A percentile compares a stretch with the other conserved stretches of the same genome.
Evolutionary conservation across 2,888 invertebrate genomes (phyloP).

Genomic region (Eupeodes latifasciatus): DNA sequence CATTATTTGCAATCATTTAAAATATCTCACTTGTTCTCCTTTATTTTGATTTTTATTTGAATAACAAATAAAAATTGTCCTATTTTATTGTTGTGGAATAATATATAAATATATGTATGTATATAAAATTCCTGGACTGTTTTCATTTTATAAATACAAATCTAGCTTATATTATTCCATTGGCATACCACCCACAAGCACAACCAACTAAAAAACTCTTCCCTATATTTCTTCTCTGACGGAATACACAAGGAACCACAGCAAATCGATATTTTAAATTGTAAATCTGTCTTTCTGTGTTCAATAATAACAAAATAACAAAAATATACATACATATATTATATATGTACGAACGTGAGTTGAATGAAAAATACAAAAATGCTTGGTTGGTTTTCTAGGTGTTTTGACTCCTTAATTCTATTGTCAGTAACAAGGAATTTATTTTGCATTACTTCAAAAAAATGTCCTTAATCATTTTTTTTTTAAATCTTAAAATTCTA

Average conservation of each 20-base stretch:
- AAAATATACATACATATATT: background rate
- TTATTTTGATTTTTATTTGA: background rate
- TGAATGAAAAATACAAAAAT: conserved; percentile 16
- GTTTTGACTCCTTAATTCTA: conserved; percentile 25
- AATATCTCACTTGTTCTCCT: conserved; percentile 21
- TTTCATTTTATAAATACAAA: conserved; percentile 13
- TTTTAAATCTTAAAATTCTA: no score
- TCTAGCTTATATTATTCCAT: background rate
- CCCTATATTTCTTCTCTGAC: background rate
- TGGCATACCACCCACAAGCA: background rate
- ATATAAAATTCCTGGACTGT: background rate
- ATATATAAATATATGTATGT: conserved; percentile 8
- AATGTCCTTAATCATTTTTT: conserved; percentile 12
- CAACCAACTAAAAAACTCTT: no score
- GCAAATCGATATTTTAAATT: conserved; percentile 26
- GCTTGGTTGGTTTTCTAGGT: conserved; percentile 17
- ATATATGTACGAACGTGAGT: conserved; percentile 5
- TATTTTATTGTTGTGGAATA: background rate
- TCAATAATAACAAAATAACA: conserved; percentile 25
- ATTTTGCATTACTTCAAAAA: background rate
- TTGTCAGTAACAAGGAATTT: conserved; percentile 21
- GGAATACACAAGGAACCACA: conserved; percentile 3
- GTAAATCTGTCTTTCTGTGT: background rate
- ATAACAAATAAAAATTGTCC: background rate
- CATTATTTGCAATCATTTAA: background rate